Conservation (phyloP, 1,140 invertebrate genomes). For the Cotesia vestalis region DNA sequence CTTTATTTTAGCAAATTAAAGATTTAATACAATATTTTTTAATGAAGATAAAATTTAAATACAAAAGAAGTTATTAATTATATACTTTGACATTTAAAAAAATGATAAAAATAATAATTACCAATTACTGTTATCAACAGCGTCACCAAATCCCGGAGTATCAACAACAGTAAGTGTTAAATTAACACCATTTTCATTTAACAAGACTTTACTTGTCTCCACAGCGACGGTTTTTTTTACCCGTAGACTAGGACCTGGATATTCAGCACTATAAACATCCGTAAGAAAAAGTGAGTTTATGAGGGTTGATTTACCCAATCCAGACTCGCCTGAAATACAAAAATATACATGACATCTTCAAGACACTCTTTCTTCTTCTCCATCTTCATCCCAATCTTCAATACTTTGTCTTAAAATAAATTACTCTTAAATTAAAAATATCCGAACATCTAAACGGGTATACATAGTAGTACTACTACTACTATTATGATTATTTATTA, state of each 20-base stretch:
- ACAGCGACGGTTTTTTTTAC: conserved; percentile 94
- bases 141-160: conserved; percentile 98
- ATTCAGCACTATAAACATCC: conserved; percentile 92
- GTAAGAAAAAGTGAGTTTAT: conserved; percentile 99
- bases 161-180: conserved; percentile 91
- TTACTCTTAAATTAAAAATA: no score
- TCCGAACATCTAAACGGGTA: no score
- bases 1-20: no score
- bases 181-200: conserved; percentile 94
- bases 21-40: no score
- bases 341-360: neutral
- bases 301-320: conserved; percentile 97
- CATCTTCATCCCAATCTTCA: neutral
- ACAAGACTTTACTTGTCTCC: conserved; percentile 89
- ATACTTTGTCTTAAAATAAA: conserved; percentile 10
- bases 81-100: no score
- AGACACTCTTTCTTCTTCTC: neutral
- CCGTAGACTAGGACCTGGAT: conserved; percentile 88
- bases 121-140: conserved; percentile 96
- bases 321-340: conserved; percentile 83
- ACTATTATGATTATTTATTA: no score
- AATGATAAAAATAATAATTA: conserved; percentile 46
- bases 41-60: no score
- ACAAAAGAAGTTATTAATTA: no score
- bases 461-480: no score